Conservation (phyloP, 2,888 invertebrate species). For the Pecten maximus region DNA sequence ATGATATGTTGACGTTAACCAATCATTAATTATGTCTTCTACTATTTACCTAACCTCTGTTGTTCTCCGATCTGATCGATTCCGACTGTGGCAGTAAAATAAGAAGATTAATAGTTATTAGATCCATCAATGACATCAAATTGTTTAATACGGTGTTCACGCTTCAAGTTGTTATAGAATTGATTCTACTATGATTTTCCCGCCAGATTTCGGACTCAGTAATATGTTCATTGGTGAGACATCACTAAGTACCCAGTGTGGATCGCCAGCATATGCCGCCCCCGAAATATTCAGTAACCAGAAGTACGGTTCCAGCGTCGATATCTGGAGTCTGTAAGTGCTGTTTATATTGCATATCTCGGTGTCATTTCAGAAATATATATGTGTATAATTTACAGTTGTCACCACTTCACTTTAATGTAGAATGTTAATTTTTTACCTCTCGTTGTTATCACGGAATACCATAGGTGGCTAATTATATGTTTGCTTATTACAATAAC, state of each 20-base stretch:
- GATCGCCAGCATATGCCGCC: conserved; percentile 79
- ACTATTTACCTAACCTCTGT: no score
- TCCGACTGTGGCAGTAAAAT: background rate
- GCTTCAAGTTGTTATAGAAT: no score
- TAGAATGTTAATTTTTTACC: background rate
- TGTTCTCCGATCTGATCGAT: background rate
- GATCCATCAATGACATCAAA: no score
- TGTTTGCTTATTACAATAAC: background rate
- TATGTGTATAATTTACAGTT: background rate
- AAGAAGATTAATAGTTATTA: no score
- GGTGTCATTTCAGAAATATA: background rate
- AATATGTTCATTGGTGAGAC: conserved; percentile 74
- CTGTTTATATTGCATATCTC: background rate
- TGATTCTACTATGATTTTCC: conserved; percentile 21
- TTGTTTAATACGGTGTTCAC: no score
- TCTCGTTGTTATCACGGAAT: background rate
- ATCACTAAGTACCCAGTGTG: conserved; percentile 76
- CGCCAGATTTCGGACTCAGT: conserved; percentile 77
- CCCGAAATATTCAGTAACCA: conserved; percentile 78
- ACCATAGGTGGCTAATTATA: background rate
- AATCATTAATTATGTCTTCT: no score
- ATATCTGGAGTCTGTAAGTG: conserved; percentile 79
- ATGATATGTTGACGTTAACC: background rate
- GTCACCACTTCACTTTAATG: background rate
- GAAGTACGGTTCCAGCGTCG: conserved; percentile 76